Percentiles rank a stretch among this genome's conserved stretches.
Conservation (phyloP, 2,797 vertebrate genomes). For the Melanotaenia parkinsoni region DNA sequence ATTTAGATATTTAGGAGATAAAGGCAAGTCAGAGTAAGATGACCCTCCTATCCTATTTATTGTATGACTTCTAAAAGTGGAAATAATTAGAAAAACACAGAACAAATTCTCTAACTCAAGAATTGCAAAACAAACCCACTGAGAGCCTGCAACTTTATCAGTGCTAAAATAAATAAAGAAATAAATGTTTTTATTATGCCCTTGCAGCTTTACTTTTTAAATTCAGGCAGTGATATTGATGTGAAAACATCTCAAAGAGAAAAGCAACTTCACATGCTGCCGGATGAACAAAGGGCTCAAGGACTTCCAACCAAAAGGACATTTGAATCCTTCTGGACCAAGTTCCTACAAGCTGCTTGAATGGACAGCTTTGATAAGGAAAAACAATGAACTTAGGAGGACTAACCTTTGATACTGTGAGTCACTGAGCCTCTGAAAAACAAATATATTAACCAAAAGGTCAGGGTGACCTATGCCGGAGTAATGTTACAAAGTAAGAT, state of each 20-base stretch:
- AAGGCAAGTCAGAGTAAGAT: slow-evolving; percentile 38
- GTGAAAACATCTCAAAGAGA: slow-evolving; percentile 80
- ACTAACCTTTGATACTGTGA: slow-evolving; percentile 73
- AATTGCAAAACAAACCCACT: slow-evolving; percentile 60
- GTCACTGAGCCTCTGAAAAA: slow-evolving; percentile 64
- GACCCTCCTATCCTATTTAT: slow-evolving; percentile 28
- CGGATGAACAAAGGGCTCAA: slow-evolving; percentile 78
- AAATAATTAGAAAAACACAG: slow-evolving; percentile 56
- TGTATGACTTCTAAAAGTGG: slow-evolving; percentile 40
- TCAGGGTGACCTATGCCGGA: slow-evolving; percentile 53
- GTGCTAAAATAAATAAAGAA: slow-evolving; percentile 28
- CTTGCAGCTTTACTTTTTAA: slow-evolving; percentile 78
- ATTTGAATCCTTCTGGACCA: slow-evolving; percentile 67
- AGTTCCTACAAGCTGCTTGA: slow-evolving; percentile 54
- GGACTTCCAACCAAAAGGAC: slow-evolving; percentile 73
- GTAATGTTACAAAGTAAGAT: slow-evolving; percentile 46
- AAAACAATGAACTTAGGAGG: slow-evolving; percentile 70
- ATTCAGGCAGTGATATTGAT: slow-evolving; percentile 80
- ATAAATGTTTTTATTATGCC: slow-evolving; percentile 76
- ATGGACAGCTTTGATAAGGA: slow-evolving; percentile 74
- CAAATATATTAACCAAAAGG: slow-evolving; percentile 62
- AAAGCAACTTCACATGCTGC: slow-evolving; percentile 75
- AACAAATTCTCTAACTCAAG: slow-evolving; percentile 50
- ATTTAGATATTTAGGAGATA: slow-evolving; percentile 46
- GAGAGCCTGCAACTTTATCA: slow-evolving; percentile 67